A percentile compares a stretch with the other conserved stretches of the same genome.
Evolutionary conservation across 2,797 vertebrate genomes (phyloP).

Genomic region (Toxotes lorentzi): DNA sequence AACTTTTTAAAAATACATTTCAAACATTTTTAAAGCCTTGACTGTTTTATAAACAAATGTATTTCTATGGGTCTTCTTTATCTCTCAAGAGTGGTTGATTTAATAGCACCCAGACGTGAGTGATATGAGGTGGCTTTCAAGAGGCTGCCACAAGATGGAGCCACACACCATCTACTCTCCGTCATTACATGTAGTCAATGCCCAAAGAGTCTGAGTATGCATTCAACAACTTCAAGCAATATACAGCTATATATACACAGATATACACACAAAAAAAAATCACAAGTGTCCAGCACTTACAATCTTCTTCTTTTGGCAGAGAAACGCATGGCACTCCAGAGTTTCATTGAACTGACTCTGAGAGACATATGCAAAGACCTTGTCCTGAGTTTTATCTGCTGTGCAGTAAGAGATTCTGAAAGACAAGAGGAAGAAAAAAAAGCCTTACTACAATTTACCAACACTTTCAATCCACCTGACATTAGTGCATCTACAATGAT

Average conservation of each 20-base stretch:
- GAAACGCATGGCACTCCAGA: slow-evolving; percentile 93
- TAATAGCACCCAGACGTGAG: not conserved
- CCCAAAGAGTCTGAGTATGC: not conserved
- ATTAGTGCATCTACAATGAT: not conserved
- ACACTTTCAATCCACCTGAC: not conserved
- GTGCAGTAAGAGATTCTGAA: slow-evolving; percentile 95
- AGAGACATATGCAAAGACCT: slow-evolving; percentile 94
- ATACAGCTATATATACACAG: not conserved
- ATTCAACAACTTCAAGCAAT: not conserved
- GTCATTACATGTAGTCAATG: not conserved
- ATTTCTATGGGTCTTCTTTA: not conserved
- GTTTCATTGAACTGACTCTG: slow-evolving; percentile 92
- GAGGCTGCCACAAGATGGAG: slow-evolving; percentile 73
- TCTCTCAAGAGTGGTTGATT: not conserved
- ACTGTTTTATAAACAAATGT: not conserved
- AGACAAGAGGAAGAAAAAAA: not conserved
- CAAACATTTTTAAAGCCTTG: not conserved
- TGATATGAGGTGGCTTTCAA: not conserved
- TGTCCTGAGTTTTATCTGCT: slow-evolving; percentile 95
- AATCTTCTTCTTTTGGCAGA: slow-evolving; percentile 95
- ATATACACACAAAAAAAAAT: not conserved
- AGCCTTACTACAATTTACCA: not conserved
- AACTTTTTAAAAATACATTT: not conserved
- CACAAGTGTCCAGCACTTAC: slow-evolving; percentile 79
- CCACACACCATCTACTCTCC: slow-evolving; percentile 43